These are phyloP conservation scores for Cavia aperea DNA, from an alignment of 2,113 vertebrate genomes.

Conservation along the genomic window DNA sequence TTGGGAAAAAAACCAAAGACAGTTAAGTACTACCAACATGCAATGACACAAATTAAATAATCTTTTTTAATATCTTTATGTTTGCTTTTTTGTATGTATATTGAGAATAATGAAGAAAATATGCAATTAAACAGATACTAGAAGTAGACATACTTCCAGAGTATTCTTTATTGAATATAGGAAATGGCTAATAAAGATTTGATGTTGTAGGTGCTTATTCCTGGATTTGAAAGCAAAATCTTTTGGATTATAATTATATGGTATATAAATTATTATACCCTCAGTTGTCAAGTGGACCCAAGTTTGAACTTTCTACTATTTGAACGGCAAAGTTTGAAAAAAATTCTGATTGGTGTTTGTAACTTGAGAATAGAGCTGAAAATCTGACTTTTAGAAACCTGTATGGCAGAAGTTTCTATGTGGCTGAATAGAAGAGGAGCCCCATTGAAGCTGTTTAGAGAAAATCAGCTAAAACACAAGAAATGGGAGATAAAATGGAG, in stretches of 20 bases:
- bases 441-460: too few relatives aligned
- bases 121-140: not conserved
- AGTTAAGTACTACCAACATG: not conserved
- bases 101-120: not conserved
- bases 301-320: not conserved
- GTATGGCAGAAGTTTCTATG: too few relatives aligned
- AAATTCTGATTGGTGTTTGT: not conserved
- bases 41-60: not conserved
- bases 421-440: too few relatives aligned
- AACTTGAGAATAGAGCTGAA: not conserved
- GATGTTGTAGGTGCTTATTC: not conserved
- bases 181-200: not conserved
- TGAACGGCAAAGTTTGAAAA: not conserved
- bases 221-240: slow-evolving; percentile 3
- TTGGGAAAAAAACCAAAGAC: not conserved
- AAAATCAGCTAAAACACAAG: too few relatives aligned
- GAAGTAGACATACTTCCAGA: not conserved
- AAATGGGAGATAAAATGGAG: too few relatives aligned
- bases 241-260: slow-evolving; percentile 23
- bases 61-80: not conserved
- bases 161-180: not conserved
- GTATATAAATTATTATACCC: not conserved
- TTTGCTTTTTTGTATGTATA: not conserved
- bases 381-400: not conserved
- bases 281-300: not conserved